Evolutionary conservation across 2,113 vertebrate genomes (phyloP).

Genomic region (Platysteira castanea): DNA sequence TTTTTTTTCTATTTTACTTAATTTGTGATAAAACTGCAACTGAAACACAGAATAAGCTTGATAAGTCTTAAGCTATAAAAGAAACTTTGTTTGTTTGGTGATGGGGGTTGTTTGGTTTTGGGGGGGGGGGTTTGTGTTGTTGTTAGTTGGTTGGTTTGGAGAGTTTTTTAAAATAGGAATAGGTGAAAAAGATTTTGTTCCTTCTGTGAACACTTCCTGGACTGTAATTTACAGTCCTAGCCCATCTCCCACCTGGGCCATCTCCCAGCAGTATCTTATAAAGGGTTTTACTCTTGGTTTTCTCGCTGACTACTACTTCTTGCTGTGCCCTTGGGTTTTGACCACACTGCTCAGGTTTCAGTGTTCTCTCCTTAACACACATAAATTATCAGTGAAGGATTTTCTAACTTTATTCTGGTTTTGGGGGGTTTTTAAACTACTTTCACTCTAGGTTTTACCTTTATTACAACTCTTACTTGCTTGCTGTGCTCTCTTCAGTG

Average conservation of each 20-base stretch:
- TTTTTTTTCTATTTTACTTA: neutral
- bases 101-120: neutral
- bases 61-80: neutral
- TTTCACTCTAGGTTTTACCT: neutral
- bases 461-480: neutral
- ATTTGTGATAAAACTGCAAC: neutral
- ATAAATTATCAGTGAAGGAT: neutral
- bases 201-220: neutral
- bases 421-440: too few relatives aligned
- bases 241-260: neutral
- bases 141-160: neutral
- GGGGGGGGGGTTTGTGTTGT: too few relatives aligned
- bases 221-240: neutral
- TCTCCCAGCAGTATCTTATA: neutral
- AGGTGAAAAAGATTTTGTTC: neutral
- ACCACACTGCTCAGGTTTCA: neutral
- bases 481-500: neutral
- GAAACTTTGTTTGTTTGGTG: accelerated
- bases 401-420: neutral
- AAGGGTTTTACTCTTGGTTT: neutral
- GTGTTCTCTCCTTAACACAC: neutral
- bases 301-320: neutral
- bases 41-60: neutral
- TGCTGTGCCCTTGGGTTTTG: neutral
- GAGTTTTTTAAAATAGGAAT: neutral